phyloP scores from a whole-genome alignment of 1,140 invertebrate species.

The Medauroidea extradentata region DNA sequence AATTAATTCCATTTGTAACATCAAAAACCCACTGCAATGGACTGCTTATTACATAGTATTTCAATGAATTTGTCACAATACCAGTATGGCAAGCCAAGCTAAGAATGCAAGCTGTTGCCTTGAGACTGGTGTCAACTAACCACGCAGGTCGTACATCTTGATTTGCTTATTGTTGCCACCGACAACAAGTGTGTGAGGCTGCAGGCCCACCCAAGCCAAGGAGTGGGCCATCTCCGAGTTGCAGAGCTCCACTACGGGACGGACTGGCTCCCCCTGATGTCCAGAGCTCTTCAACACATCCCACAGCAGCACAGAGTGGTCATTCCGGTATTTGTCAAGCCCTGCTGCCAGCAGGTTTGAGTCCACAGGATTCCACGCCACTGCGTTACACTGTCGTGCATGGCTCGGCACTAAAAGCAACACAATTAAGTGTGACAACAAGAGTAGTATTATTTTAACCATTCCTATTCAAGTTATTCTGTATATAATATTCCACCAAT shows the following conservation, averaged over 20 bases:
- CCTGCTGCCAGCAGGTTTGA: slow-evolving; percentile 77
- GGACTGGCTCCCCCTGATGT: slow-evolving; percentile 42
- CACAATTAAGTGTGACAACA: too few relatives aligned
- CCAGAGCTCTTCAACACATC: slow-evolving; percentile 58
- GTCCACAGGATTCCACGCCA: slow-evolving; percentile 86
- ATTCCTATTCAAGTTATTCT: too few relatives aligned
- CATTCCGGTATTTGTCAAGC: slow-evolving; percentile 80
- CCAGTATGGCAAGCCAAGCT: too few relatives aligned
- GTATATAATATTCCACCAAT: too few relatives aligned
- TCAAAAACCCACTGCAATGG: too few relatives aligned
- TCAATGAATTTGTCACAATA: too few relatives aligned
- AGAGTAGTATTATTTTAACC: too few relatives aligned
- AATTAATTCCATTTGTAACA: too few relatives aligned
- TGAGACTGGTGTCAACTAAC: too few relatives aligned
- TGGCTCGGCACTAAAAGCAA: slow-evolving; percentile 68
- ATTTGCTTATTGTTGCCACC: slow-evolving; percentile 87
- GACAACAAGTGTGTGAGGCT: slow-evolving; percentile 68
- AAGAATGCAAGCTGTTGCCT: too few relatives aligned
- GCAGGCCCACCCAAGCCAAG: slow-evolving; percentile 75
- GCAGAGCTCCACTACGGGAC: slow-evolving; percentile 62
- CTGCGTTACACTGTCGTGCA: slow-evolving; percentile 76
- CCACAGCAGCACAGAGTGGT: slow-evolving; percentile 76
- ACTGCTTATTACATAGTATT: too few relatives aligned
- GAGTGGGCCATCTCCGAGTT: slow-evolving; percentile 79
- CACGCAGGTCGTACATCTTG: slow-evolving; percentile 87